Conservation (phyloP, 2,113 vertebrate genomes). For the Chunga burmeisteri region DNA sequence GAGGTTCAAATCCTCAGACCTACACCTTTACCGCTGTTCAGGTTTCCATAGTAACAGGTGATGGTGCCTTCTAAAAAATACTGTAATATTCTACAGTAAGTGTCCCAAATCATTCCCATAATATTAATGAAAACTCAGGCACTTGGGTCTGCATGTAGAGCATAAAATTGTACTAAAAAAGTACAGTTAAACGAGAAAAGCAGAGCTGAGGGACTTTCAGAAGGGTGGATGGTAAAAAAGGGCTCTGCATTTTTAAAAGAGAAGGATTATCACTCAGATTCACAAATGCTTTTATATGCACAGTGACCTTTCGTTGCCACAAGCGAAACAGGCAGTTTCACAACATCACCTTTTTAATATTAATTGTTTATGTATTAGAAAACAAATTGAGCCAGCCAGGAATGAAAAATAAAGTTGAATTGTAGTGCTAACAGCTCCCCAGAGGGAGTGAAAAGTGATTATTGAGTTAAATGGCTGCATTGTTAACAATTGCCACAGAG, state of each 20-base stretch:
- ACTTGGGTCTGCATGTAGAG: neutral
- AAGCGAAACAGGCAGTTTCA: neutral
- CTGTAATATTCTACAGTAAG: conserved; percentile 43
- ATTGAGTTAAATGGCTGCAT: conserved; percentile 65
- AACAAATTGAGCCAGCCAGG: conserved; percentile 62
- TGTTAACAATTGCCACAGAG: conserved; percentile 48
- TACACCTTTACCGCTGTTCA: conserved; percentile 36
- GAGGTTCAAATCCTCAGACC: conserved; percentile 61
- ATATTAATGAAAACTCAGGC: neutral
- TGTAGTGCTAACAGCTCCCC: conserved; percentile 64
- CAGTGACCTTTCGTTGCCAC: neutral
- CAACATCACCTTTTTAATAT: neutral
- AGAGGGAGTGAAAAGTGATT: conserved; percentile 58
- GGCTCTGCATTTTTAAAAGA: neutral
- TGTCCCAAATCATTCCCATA: conserved; percentile 47
- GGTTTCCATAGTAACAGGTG: conserved; percentile 75
- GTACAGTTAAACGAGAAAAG: neutral
- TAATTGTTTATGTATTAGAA: conserved; percentile 69
- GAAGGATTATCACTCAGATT: neutral
- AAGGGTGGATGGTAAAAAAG: neutral
- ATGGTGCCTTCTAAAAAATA: conserved; percentile 46
- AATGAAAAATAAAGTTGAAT: conserved; percentile 66
- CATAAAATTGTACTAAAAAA: neutral
- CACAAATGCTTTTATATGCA: neutral
- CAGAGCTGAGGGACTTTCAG: neutral